Conservation (phyloP, 2,888 invertebrate genomes). For the Toxonevra muliebris region DNA sequence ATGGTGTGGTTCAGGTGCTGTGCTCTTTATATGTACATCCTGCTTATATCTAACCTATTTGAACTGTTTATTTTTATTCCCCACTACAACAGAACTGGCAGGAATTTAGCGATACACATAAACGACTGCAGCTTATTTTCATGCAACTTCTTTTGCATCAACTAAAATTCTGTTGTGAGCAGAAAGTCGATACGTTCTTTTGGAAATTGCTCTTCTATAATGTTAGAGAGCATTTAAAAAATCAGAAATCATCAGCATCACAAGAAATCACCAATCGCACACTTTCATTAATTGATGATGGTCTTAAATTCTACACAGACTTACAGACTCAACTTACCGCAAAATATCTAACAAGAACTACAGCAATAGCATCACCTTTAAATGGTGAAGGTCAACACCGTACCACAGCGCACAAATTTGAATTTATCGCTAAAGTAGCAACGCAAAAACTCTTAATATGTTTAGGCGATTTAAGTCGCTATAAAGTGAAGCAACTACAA, state of each 20-base stretch:
- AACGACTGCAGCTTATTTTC: constrained; percentile 72
- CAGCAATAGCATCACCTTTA: constrained; percentile 5
- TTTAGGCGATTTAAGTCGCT: constrained; percentile 92
- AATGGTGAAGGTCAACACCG: constrained; percentile 19
- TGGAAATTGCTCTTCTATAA: constrained; percentile 93
- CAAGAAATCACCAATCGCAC: constrained; percentile 71
- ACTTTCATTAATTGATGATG: constrained; percentile 74
- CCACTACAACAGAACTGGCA: constrained; percentile 69
- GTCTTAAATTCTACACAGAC: constrained; percentile 79
- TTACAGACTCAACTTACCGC: constrained; percentile 78
- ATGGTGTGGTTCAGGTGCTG: constrained; percentile 38
- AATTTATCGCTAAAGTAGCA: constrained; percentile 81
- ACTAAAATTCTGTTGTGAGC: constrained; percentile 85
- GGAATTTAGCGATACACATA: constrained; percentile 72
- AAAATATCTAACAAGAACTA: constrained; percentile 68
- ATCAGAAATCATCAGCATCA: constrained; percentile 63
- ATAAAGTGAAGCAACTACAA: constrained; percentile 75
- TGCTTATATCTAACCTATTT: background rate
- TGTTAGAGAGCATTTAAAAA: constrained; percentile 83
- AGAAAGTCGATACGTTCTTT: constrained; percentile 88
- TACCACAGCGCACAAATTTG: constrained; percentile 63
- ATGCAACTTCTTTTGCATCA: constrained; percentile 77
- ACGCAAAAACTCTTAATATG: constrained; percentile 89
- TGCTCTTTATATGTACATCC: background rate
- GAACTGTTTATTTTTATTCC: background rate